These are phyloP conservation scores for Ochlodes sylvanus DNA, from an alignment of 2,888 invertebrate species.

Conservation along the genomic window DNA sequence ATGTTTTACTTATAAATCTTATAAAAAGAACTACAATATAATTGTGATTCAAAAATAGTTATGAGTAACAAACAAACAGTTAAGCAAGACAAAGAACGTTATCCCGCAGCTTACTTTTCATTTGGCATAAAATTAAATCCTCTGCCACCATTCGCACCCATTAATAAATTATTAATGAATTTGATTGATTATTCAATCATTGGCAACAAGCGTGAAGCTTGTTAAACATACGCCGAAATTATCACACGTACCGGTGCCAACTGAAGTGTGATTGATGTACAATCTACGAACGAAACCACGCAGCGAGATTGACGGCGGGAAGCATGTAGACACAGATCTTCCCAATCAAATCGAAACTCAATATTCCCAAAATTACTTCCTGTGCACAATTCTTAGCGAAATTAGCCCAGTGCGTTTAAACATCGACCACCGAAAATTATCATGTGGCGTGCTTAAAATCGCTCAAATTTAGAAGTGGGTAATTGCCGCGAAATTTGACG, in stretches of 20 bases:
- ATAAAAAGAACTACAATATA: too few relatives aligned
- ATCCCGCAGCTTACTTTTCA: conserved; percentile 50
- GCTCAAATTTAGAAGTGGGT: conserved; percentile 69
- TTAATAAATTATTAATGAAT: conserved; percentile 51
- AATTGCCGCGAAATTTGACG: conserved; percentile 72
- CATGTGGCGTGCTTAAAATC: conserved; percentile 77
- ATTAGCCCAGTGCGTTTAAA: conserved; percentile 65
- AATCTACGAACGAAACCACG: conserved; percentile 56
- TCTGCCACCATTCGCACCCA: conserved; percentile 8
- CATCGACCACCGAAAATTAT: conserved; percentile 75
- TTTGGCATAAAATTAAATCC: conserved; percentile 33
- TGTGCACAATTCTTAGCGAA: conserved; percentile 58
- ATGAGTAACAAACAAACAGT: not conserved
- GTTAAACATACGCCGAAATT: conserved; percentile 69
- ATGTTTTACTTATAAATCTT: too few relatives aligned
- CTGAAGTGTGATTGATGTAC: conserved; percentile 68
- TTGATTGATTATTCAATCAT: conserved; percentile 72
- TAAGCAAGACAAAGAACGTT: not conserved
- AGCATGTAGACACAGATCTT: conserved; percentile 52
- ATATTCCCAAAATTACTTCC: conserved; percentile 72
- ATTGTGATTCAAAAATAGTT: not conserved
- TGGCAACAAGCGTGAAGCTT: conserved; percentile 71
- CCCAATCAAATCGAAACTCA: conserved; percentile 62
- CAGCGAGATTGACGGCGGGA: conserved; percentile 57
- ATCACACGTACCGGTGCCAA: conserved; percentile 77